Conservation (phyloP, 2,113 vertebrate species). For the Nipponia nippon region DNA sequence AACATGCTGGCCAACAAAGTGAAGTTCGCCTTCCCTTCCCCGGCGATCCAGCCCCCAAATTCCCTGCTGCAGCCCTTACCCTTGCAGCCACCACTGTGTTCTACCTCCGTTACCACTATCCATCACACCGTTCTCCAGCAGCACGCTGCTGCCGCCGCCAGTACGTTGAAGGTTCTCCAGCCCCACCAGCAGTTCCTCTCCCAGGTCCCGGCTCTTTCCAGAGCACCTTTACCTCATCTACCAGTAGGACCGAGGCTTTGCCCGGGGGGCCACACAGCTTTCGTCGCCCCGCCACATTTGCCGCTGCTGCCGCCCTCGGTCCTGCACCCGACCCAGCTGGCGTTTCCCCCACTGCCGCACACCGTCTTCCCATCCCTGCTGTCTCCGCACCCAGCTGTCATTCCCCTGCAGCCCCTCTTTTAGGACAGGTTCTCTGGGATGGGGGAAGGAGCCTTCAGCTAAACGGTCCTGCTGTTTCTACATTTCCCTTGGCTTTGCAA, state of each 20-base stretch:
- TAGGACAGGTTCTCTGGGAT: neutral
- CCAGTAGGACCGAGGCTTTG: conserved; percentile 72
- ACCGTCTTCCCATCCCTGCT: conserved; percentile 77
- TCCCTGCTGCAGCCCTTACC: conserved; percentile 73
- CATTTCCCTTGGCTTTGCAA: neutral
- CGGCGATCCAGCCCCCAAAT: conserved; percentile 45
- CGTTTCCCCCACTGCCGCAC: conserved; percentile 77
- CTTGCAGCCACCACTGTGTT: conserved; percentile 72
- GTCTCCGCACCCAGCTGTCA: conserved; percentile 73
- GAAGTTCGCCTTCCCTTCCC: conserved; percentile 72
- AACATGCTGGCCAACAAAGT: conserved; percentile 72
- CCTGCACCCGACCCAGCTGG: conserved; percentile 72
- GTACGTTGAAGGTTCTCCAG: conserved; percentile 72
- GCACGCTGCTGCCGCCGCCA: conserved; percentile 58
- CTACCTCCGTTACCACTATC: conserved; percentile 80
- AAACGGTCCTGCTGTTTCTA: neutral
- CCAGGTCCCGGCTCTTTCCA: conserved; percentile 74
- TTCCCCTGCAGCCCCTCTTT: conserved; percentile 85
- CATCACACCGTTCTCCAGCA: conserved; percentile 83
- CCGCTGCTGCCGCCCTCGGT: conserved; percentile 73
- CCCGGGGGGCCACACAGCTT: conserved; percentile 47
- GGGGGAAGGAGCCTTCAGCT: neutral
- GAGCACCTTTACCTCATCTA: conserved; percentile 75
- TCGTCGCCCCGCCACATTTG: conserved; percentile 72
- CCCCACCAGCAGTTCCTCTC: conserved; percentile 79